phyloP scores from a whole-genome alignment of 1,140 invertebrate species.

The Adelges cooleyi region DNA sequence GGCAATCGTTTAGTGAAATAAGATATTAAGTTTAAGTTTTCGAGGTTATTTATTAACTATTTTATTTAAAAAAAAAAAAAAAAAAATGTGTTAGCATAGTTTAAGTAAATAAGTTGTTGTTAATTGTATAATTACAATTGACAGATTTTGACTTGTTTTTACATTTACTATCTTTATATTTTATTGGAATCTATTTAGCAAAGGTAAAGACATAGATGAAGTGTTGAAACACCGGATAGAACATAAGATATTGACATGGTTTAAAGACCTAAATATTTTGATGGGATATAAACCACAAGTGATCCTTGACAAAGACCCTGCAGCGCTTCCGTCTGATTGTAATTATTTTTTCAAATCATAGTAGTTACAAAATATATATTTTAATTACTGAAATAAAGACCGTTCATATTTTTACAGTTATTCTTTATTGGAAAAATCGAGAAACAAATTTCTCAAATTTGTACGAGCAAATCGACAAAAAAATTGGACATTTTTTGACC shows the following conservation, averaged over 20 bases:
- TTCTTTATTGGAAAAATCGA: conserved; percentile 48
- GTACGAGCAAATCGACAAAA: conserved; percentile 51
- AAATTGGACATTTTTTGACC: conserved; percentile 49
- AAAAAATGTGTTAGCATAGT: too few species aligned
- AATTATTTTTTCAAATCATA: background rate
- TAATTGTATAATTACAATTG: too few species aligned
- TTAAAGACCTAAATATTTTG: background rate
- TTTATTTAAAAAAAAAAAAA: too few species aligned
- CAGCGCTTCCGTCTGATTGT: background rate
- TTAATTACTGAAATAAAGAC: background rate
- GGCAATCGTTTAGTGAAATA: too few species aligned
- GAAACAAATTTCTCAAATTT: conserved; percentile 51
- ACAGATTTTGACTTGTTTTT: too few species aligned
- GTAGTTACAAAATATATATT: background rate
- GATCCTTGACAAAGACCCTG: background rate
- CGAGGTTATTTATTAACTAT: too few species aligned
- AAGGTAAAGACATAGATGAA: background rate
- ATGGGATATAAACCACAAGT: background rate
- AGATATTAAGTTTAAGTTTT: too few species aligned
- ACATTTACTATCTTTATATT: too few species aligned
- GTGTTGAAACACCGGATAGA: conserved; percentile 6
- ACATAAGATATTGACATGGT: background rate
- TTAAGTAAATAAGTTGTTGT: too few species aligned
- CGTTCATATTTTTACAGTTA: conserved; percentile 32
- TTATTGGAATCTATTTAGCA: too few species aligned